Conservation (phyloP, 2,797 vertebrate genomes). For the Xiphophorus birchmanni region DNA sequence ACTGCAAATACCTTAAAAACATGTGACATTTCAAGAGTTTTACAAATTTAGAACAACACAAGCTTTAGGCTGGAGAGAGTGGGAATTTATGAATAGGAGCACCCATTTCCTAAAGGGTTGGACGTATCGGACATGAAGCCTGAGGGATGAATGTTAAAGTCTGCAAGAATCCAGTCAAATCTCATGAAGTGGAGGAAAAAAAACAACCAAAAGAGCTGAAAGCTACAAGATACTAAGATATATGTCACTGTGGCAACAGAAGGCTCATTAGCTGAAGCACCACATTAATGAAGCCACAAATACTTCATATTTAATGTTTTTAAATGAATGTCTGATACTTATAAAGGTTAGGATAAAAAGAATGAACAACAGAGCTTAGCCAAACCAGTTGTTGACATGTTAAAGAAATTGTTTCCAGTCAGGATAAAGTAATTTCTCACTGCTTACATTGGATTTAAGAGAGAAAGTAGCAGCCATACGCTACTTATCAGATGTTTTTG, state of each 20-base stretch:
- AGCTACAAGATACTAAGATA: neutral
- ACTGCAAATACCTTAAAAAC: neutral
- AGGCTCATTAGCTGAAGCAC: neutral
- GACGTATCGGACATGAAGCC: conserved; percentile 44
- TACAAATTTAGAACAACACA: conserved; percentile 23
- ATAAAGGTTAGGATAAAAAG: neutral
- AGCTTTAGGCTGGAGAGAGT: conserved; percentile 25
- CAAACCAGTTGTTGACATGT: neutral
- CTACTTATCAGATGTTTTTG: neutral
- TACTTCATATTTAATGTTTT: neutral
- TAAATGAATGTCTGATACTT: neutral
- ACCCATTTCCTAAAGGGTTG: conserved; percentile 75
- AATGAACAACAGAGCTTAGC: neutral
- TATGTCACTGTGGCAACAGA: conserved; percentile 6
- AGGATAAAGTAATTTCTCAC: neutral
- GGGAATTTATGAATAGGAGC: conserved; percentile 59
- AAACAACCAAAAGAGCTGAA: neutral
- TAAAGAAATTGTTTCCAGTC: neutral
- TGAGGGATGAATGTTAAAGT: conserved; percentile 34
- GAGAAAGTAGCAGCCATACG: neutral
- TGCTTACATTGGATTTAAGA: neutral
- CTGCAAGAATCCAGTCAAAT: conserved; percentile 12
- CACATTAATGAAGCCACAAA: neutral
- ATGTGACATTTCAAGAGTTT: conserved; percentile 11
- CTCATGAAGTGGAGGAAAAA: conserved; percentile 14